These are phyloP conservation scores for Euspilapteryx auroguttella DNA, from an alignment of 2,888 invertebrate genomes.

Conservation along the genomic window DNA sequence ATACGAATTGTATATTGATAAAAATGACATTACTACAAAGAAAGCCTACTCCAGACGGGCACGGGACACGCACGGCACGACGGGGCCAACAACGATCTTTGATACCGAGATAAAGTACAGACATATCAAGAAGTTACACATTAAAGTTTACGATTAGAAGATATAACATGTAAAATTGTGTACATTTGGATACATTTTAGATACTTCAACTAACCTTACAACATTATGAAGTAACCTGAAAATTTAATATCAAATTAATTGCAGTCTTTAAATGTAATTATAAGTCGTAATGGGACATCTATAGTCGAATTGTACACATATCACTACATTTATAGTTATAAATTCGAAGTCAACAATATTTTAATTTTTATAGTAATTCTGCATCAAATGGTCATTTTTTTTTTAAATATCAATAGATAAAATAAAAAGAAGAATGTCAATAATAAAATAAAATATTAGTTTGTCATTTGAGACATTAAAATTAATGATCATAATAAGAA, in stretches of 20 bases:
- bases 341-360: too few species aligned
- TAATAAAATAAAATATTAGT: slow-evolving; percentile 9
- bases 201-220: slow-evolving; percentile 6
- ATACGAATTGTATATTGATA: not conserved
- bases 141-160: not conserved
- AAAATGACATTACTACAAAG: not conserved
- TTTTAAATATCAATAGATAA: too few species aligned
- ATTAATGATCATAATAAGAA: slow-evolving; percentile 17
- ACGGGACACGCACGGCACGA: too few species aligned
- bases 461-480: slow-evolving; percentile 13
- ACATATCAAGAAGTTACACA: slow-evolving; percentile 12
- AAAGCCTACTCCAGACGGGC: not conserved
- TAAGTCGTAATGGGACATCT: slow-evolving; percentile 11
- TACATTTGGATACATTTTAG: slow-evolving; percentile 6
- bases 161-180: slow-evolving; percentile 8
- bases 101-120: slow-evolving; percentile 2
- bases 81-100: slow-evolving; percentile 19
- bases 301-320: slow-evolving; percentile 10
- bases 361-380: too few species aligned
- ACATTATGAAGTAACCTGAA: slow-evolving; percentile 12
- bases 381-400: too few species aligned
- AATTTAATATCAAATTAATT: slow-evolving; percentile 19
- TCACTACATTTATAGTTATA: too few species aligned
- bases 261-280: slow-evolving; percentile 20
- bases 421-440: slow-evolving; percentile 5